Percentiles rank a stretch among this genome's conserved stretches.
These are phyloP conservation scores for Linnaemya vulpina DNA, from an alignment of 2,888 invertebrate genomes.

Conservation along the genomic window DNA sequence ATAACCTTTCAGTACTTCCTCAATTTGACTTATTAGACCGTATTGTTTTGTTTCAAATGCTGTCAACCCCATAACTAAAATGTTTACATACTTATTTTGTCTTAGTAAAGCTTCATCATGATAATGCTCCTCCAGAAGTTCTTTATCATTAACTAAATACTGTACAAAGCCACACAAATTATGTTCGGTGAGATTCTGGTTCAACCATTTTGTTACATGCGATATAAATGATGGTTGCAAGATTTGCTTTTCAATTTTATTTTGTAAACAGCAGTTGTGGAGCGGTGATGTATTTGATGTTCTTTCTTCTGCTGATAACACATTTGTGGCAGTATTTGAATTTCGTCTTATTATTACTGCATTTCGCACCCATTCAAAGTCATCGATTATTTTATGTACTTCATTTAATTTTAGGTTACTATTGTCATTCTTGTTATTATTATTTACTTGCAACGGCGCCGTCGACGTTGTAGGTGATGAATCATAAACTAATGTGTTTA, in stretches of 20 bases:
- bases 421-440: constrained; percentile 16
- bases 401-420: constrained; percentile 47
- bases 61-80: constrained; percentile 86
- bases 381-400: constrained; percentile 76
- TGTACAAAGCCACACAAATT: constrained; percentile 84
- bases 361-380: constrained; percentile 78
- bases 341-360: constrained; percentile 71
- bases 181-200: constrained; percentile 74
- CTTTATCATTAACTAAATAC: constrained; percentile 86
- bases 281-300: not conserved
- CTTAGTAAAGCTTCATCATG: constrained; percentile 85
- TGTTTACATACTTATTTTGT: constrained; percentile 85
- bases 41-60: constrained; percentile 87
- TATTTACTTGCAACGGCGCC: constrained; percentile 1
- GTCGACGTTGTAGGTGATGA: constrained; percentile 32
- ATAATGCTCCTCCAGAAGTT: constrained; percentile 85
- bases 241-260: not conserved
- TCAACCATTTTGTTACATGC: constrained; percentile 75
- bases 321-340: constrained; percentile 17
- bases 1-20: constrained; percentile 83
- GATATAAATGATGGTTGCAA: constrained; percentile 21
- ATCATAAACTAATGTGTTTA: constrained; percentile 33
- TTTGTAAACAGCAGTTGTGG: not conserved
- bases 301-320: not conserved
- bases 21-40: constrained; percentile 86